Conservation (phyloP, 2,888 invertebrate genomes). For the Trichogramma evanescens region DNA sequence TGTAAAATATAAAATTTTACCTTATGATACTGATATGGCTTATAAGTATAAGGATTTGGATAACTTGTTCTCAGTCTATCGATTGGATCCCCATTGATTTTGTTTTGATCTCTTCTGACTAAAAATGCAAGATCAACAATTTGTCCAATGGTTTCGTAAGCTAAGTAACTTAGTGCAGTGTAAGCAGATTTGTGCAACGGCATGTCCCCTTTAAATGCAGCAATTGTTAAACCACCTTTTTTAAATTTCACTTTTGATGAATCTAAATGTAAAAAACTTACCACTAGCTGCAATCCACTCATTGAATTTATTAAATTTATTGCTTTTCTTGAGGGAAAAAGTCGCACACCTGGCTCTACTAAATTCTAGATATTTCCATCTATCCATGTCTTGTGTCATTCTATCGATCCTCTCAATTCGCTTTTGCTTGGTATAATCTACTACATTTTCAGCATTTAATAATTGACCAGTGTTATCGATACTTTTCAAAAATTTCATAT, state of each 20-base stretch:
- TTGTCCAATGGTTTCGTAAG: constrained; percentile 85
- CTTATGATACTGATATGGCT: constrained; percentile 41
- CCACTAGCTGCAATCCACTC: constrained; percentile 40
- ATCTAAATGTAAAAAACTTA: constrained; percentile 25
- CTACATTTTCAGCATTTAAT: constrained; percentile 48
- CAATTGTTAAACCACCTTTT: constrained; percentile 1
- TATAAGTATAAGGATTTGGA: constrained; percentile 53
- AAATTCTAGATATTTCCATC: constrained; percentile 62
- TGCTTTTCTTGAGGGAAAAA: constrained; percentile 55
- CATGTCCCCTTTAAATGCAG: constrained; percentile 47
- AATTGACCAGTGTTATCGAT: constrained; percentile 45
- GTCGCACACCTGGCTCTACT: constrained; percentile 72
- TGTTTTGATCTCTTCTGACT: constrained; percentile 68
- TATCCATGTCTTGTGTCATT: constrained; percentile 51
- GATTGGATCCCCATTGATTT: constrained; percentile 62
- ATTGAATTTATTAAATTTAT: constrained; percentile 34
- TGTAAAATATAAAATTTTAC: constrained; percentile 24
- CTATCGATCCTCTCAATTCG: constrained; percentile 52
- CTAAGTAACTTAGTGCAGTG: constrained; percentile 76
- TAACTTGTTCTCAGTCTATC: constrained; percentile 59
- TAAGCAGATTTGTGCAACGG: constrained; percentile 59
- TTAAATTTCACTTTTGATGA: not conserved
- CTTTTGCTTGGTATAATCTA: constrained; percentile 58
- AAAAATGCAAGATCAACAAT: constrained; percentile 78
- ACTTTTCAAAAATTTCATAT: constrained; percentile 32